These are phyloP conservation scores for Laticauda colubrina DNA, from an alignment of 2,113 vertebrate species.

Conservation along the genomic window DNA sequence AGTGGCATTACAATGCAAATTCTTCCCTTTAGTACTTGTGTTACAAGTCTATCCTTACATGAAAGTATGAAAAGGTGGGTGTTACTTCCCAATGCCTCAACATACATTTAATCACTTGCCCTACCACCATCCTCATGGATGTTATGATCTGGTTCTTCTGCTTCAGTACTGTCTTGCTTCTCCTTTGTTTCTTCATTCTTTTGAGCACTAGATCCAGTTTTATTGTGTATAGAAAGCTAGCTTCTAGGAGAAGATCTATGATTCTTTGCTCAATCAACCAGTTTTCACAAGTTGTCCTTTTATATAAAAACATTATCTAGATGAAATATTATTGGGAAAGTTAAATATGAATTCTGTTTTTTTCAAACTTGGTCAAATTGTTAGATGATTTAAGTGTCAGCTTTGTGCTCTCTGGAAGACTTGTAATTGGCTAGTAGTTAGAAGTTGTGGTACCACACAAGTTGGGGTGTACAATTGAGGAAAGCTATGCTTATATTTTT, in stretches of 20 bases:
- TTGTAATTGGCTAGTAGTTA: not conserved
- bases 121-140: not conserved
- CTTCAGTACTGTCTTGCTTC: not conserved
- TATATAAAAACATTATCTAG: not conserved
- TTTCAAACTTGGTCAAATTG: not conserved
- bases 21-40: not conserved
- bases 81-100: not conserved
- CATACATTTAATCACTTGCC: not conserved
- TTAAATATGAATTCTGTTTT: not conserved
- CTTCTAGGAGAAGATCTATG: not conserved
- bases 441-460: not conserved
- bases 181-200: not conserved
- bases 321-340: not conserved
- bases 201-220: not conserved
- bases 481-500: not conserved
- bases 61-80: not conserved
- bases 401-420: not conserved
- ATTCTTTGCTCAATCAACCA: not conserved
- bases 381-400: not conserved
- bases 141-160: not conserved
- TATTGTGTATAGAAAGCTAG: not conserved
- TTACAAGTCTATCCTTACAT: not conserved
- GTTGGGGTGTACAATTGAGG: not conserved
- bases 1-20: not conserved
- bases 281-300: not conserved